Conservation (phyloP, 2,797 vertebrate genomes). For the Nannoperca obscura region DNA sequence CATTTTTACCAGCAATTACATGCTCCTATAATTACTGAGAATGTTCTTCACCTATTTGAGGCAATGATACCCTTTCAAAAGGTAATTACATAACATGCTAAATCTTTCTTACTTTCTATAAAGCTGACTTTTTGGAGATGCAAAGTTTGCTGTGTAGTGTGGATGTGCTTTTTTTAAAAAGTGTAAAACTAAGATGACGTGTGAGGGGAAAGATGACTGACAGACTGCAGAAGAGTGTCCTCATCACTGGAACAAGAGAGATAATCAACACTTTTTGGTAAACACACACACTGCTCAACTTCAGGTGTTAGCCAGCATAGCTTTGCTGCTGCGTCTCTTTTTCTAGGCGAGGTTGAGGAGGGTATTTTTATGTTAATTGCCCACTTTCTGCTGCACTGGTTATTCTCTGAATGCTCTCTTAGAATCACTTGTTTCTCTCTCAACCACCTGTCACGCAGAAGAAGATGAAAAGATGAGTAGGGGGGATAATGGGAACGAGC, state of each 20-base stretch:
- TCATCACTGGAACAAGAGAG: slow-evolving; percentile 67
- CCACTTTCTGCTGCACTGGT: slow-evolving; percentile 64
- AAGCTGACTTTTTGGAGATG: slow-evolving; percentile 12
- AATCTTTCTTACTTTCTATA: slow-evolving; percentile 17
- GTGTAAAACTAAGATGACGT: slow-evolving; percentile 9
- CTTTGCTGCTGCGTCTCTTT: slow-evolving; percentile 38
- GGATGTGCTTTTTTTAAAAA: slow-evolving; percentile 10
- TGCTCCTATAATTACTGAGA: neutral
- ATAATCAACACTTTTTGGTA: slow-evolving; percentile 68
- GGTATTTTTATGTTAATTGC: slow-evolving; percentile 74
- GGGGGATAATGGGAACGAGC: slow-evolving; percentile 39
- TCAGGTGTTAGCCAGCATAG: slow-evolving; percentile 50
- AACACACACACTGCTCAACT: slow-evolving; percentile 27
- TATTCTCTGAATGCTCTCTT: slow-evolving; percentile 73
- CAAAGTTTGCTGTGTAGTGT: slow-evolving; percentile 8
- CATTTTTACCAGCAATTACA: slow-evolving; percentile 11
- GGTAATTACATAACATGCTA: slow-evolving; percentile 1
- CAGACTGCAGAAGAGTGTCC: slow-evolving; percentile 27
- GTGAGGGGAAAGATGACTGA: slow-evolving; percentile 26
- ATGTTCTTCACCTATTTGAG: neutral
- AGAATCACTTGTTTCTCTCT: slow-evolving; percentile 67
- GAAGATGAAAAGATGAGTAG: slow-evolving; percentile 59
- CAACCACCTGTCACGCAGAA: slow-evolving; percentile 67
- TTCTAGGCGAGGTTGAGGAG: slow-evolving; percentile 50
- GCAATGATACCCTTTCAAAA: slow-evolving; percentile 1